Evolutionary conservation across 2,888 invertebrate species (phyloP).

Genomic region (Sinohyriopsis cumingii): DNA sequence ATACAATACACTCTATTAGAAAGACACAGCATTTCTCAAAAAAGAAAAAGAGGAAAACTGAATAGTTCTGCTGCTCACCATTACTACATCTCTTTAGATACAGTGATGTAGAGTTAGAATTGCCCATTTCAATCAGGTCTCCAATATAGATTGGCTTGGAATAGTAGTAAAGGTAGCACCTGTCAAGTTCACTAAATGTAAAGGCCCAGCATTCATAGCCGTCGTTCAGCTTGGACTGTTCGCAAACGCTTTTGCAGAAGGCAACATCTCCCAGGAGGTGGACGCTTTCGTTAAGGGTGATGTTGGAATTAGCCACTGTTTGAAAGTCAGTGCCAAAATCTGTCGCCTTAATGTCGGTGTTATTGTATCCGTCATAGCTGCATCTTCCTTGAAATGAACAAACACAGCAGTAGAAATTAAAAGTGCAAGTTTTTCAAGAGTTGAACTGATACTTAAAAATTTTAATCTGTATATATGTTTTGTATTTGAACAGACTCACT

Average conservation of each 20-base stretch:
- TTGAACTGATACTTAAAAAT: no score
- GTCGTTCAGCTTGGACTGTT: slow-evolving; percentile 30
- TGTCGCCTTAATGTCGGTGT: slow-evolving; percentile 23
- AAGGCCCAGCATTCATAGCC: slow-evolving; percentile 38
- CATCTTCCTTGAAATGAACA: slow-evolving; percentile 16
- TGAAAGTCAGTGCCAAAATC: slow-evolving; percentile 30
- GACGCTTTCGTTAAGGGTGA: slow-evolving; percentile 31
- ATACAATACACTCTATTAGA: no score
- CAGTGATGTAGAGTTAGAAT: slow-evolving; percentile 16
- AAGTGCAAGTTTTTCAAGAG: neutral
- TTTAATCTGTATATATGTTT: no score
- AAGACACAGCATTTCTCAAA: no score
- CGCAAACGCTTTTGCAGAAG: slow-evolving; percentile 33
- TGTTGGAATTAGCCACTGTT: slow-evolving; percentile 26
- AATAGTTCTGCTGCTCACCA: slow-evolving; percentile 13
- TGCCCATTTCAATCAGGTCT: neutral
- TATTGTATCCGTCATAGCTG: slow-evolving; percentile 20
- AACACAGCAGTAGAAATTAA: neutral
- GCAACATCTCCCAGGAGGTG: slow-evolving; percentile 26
- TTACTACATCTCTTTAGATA: slow-evolving; percentile 35
- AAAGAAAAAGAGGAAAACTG: no score
- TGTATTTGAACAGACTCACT: no score
- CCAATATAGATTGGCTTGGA: slow-evolving; percentile 20
- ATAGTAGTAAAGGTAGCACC: slow-evolving; percentile 35
- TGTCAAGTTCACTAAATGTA: slow-evolving; percentile 29